Base-by-base conservation (phyloP, 1,140 invertebrate genomes). In the Aphaenogaster ashmeadi region DNA sequence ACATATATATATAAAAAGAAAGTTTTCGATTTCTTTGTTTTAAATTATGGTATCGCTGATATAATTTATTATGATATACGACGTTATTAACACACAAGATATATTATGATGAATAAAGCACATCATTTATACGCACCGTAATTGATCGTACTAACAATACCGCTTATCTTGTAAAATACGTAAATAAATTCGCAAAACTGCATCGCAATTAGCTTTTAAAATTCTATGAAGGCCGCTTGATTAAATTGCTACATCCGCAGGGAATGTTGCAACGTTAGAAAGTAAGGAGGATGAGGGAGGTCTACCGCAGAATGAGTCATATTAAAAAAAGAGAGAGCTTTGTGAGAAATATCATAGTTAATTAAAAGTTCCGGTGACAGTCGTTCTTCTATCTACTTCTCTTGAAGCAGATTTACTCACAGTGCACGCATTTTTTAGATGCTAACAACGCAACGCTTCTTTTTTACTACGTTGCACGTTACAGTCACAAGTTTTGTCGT, bases 341-440 rank as follows among this genome's bases (percentile, higher is more conserved):
- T 62, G 69, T 38, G 52, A 75, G 44, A 36, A 74, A 86, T 67
- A 79, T 79, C 44, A 66, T 27, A 77, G 36, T 86, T 84, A 84
- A 84, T 84, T 84, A 84, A 84, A 84, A 84, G 67, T 83, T 83
- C 80, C 27, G 52, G 52, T 47, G 66, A 74, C 27, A 21, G 11
- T 74, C 38, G 44, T 47, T 44, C 13, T 74, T 13, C 27, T 50
- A 54, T 18, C 64, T 69, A 0, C 36, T 72, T 7, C 41, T 18
- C 44, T 60, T 60, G 54, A 62, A 50, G 27, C 69, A 75, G 69
- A 62, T 84, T 75, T 75, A 84, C 36, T 60, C 69, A 54, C 33
- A 71, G 18, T 36, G 38, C 15, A 60, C 27, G 80, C 38, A 84
- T 38, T 84, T 75, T 75, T 80, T 69, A 41, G 15, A 81, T 41